Evolutionary conservation across 2,888 invertebrate species (phyloP), one percentile per base, ranked within the genome.

Genomic region (Tenthredo mesomela): DNA sequence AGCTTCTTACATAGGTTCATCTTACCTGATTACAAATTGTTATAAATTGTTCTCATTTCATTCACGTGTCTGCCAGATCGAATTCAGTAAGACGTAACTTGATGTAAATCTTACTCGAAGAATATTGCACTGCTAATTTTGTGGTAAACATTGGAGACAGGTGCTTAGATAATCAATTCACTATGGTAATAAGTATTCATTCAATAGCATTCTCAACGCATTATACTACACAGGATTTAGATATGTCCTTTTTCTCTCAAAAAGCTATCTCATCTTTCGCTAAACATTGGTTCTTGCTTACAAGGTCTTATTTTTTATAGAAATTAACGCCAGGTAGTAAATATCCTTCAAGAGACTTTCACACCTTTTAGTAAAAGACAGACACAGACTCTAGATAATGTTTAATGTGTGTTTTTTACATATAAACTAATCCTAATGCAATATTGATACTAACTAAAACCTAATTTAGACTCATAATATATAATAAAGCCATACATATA

Each of bases 321-420:
- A 47, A 47, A 21, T 75, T 25, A 47, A 18, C 15, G 5, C n/a
- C n/a, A 75, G 75, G 43, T 75, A 75, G 54, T 54, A 3, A 33
- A 75, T 37, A 54, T 33, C n/a, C 33, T 78, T 18, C 7, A 18
- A 80, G 80, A 80, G 61, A 82, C 37, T 67, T 47, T 82, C 25
- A 88, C 89, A 88, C 88, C 86, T 91, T 91, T 92, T 91, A 90
- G 90, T 92, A 90, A 93, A 92, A 92, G 86, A 90, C 90, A 91
- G 87, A 90, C 92, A 90, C 89, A 87, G 87, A 86, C 88, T 89
- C 89, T 91, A 90, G 88, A 93, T 90, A 84, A 85, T 87, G 84
- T 90, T 89, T 86, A 90, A 89, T 90, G 87, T 90, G 87, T 90
- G 91, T 89, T 89, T 88, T 82, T 87, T 88, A 88, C 88, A 87